A percentile compares a stretch with the other conserved stretches of the same genome.
Evolutionary conservation across 2,888 invertebrate species (phyloP).

Genomic region (Imbricaverruca yamaguchii): DNA sequence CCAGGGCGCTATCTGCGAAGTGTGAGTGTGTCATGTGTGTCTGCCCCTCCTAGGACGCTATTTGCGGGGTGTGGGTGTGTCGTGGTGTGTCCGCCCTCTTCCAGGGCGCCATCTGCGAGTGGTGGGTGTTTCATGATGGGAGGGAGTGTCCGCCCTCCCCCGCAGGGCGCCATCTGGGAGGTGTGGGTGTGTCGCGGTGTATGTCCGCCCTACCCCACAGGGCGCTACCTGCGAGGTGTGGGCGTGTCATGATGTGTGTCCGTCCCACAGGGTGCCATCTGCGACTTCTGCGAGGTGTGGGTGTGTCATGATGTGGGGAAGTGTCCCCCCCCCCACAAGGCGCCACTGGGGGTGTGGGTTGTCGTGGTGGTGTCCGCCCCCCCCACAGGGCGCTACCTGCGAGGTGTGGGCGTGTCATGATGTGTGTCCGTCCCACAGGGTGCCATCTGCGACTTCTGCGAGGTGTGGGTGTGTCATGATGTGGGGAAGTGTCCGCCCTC

Average conservation of each 20-base stretch:
- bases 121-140: slow-evolving; percentile 82
- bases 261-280: slow-evolving; percentile 72
- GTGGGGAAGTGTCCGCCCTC: slow-evolving; percentile 69
- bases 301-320: slow-evolving; percentile 82
- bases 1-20: slow-evolving; percentile 88
- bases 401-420: too few species aligned
- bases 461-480: slow-evolving; percentile 95
- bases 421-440: slow-evolving; percentile 51
- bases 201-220: too few species aligned
- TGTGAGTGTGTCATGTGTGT: too few species aligned
- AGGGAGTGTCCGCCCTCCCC: slow-evolving; percentile 67
- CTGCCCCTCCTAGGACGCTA: too few species aligned
- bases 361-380: too few species aligned
- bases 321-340: slow-evolving; percentile 54
- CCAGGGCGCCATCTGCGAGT: slow-evolving; percentile 58
- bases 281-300: slow-evolving; percentile 97
- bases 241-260: background rate
- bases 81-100: slow-evolving; percentile 49
- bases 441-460: slow-evolving; percentile 94
- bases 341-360: too few species aligned
- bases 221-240: too few species aligned
- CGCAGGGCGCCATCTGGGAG: too few species aligned
- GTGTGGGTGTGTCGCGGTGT: too few species aligned
- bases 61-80: background rate
- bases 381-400: too few species aligned